Conservation (phyloP, 1,140 invertebrate species). For the Colletes latitarsis region DNA sequence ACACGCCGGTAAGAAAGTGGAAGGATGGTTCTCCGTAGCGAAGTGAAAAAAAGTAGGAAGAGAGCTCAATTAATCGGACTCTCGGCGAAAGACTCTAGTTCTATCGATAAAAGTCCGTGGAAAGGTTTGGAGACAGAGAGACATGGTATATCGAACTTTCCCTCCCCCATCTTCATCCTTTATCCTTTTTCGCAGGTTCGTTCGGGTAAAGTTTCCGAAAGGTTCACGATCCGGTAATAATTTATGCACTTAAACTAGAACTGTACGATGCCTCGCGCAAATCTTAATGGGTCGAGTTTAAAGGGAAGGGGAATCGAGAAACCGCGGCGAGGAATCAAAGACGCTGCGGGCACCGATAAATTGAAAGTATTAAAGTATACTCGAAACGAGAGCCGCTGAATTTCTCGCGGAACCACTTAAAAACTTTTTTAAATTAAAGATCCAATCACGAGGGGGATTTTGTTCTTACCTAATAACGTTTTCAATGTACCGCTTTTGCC, state of each 20-base stretch:
- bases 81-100: constrained; percentile 52
- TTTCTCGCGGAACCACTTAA: background rate
- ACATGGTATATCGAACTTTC: constrained; percentile 55
- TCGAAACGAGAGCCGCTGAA: background rate
- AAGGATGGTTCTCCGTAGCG: constrained; percentile 29
- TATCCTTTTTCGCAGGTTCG: constrained; percentile 23
- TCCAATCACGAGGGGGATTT: background rate
- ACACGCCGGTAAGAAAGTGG: constrained; percentile 43
- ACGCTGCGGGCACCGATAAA: background rate
- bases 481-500: background rate
- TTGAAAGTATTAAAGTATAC: constrained; percentile 25
- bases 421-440: constrained; percentile 9
- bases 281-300: constrained; percentile 46
- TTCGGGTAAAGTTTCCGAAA: constrained; percentile 55
- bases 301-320: constrained; percentile 16
- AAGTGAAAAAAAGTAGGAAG: constrained; percentile 55
- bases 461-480: background rate
- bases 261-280: constrained; percentile 26
- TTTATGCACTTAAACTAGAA: constrained; percentile 71
- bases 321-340: constrained; percentile 21
- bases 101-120: constrained; percentile 75
- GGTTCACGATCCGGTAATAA: constrained; percentile 74
- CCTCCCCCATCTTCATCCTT: constrained; percentile 2
- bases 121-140: constrained; percentile 43
- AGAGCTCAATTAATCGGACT: constrained; percentile 65